Base-by-base conservation (phyloP, 2,888 invertebrate species). In the Parasteatoda lunata region DNA sequence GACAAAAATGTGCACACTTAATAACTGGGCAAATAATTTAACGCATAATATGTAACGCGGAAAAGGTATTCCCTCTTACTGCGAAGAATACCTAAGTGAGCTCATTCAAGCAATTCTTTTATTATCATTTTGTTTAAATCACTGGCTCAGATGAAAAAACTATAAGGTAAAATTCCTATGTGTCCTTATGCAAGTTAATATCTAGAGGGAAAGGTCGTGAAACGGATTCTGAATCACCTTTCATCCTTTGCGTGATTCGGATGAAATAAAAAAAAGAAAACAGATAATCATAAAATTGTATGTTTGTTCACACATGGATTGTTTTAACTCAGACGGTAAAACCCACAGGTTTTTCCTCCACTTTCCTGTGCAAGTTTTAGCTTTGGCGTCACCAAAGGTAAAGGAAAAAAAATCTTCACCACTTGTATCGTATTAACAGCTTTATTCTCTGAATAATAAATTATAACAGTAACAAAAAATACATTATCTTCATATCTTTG, bases 261-360 rank as follows among this genome's bases (percentile, higher is more conserved):
- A 47, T 15, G 15, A 49, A 65, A 65, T 15, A 73, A 54, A 73
- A 45, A 8, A 54, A 45, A 11, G 11, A 69, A 59, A 15, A 11
- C n/a, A 47, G 64, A 15, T 49, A 69, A n/a, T 66, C 49, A 77
- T 65, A 48, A 49, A 48, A 45, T 68, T 68, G 68, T 68, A 30
- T 68, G 8, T 68, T 68, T 45, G 70, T 64, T 79, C 71, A 70
- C 70, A 64, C 64, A 49, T 45, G 79, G 64, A 49, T 71, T 59
- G 70, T 15, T 15, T n/a, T 15, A 45, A 30, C 9, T n/a, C 13
- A 68, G 68, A 30, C 11, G 68, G 68, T 68, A 68, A 68, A 68
- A 68, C 68, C 68, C 68, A 15, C 5, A 30, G 68, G 68, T 68
- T 68, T 68, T 45, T 45, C 68, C 45, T 30, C 68, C 59, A 13